Conservation (phyloP, 2,888 invertebrate genomes). For the Cosmia trapezina region DNA sequence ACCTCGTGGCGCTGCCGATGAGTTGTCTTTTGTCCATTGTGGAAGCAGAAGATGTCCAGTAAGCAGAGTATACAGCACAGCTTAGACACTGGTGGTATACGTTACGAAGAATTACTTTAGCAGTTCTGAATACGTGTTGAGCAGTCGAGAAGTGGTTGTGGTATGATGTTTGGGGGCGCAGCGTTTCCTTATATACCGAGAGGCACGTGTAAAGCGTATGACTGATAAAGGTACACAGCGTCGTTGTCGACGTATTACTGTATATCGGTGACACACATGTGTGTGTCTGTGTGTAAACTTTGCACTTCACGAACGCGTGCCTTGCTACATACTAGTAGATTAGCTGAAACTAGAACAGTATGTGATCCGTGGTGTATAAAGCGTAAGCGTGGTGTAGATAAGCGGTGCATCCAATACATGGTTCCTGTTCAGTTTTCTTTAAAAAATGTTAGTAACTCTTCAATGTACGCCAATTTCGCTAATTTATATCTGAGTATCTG, state of each 20-base stretch:
- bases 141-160: constrained; percentile 31
- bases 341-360: constrained; percentile 40
- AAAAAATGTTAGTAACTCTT: neutral
- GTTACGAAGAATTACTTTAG: constrained; percentile 18
- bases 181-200: constrained; percentile 70
- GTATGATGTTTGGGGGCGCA: constrained; percentile 41
- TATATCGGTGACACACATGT: constrained; percentile 66
- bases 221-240: constrained; percentile 75
- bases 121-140: constrained; percentile 33
- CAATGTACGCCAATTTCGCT: constrained; percentile 39
- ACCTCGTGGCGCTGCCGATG: constrained; percentile 93
- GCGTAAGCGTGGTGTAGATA: no score
- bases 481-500: constrained; percentile 36
- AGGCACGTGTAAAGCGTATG: constrained; percentile 76
- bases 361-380: constrained; percentile 5
- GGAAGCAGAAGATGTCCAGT: constrained; percentile 53
- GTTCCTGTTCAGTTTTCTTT: neutral
- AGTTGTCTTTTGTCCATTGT: constrained; percentile 89
- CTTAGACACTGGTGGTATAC: constrained; percentile 29
- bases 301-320: constrained; percentile 82
- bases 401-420: constrained; percentile 39
- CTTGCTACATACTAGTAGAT: constrained; percentile 55
- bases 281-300: constrained; percentile 76
- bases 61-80: constrained; percentile 57
- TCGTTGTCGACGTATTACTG: constrained; percentile 64